A percentile compares a stretch with the other conserved stretches of the same genome.
phyloP scores from a whole-genome alignment of 2,113 vertebrate species.

The Rhagologus leucostigma region DNA sequence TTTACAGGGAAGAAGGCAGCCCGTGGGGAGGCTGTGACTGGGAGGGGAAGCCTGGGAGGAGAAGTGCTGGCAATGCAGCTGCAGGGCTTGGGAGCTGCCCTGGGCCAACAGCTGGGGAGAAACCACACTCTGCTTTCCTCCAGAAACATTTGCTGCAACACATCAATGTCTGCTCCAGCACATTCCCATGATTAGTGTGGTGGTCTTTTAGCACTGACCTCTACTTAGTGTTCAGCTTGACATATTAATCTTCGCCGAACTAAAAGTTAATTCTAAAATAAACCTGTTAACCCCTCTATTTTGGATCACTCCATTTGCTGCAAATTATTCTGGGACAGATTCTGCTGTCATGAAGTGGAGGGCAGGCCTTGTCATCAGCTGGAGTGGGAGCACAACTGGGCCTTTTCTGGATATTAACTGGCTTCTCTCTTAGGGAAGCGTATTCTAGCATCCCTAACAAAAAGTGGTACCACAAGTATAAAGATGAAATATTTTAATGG shows the following conservation, averaged over 20 bases:
- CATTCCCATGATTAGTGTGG: constrained; percentile 37
- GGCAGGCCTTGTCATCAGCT: not conserved
- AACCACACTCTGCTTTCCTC: not conserved
- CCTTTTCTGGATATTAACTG: not conserved
- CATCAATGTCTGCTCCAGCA: constrained; percentile 15
- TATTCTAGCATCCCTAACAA: not conserved
- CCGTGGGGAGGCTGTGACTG: not conserved
- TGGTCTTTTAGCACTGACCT: constrained; percentile 48
- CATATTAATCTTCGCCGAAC: not conserved
- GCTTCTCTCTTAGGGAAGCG: not conserved
- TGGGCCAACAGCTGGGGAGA: not conserved
- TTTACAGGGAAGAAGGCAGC: not conserved
- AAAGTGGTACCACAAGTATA: not conserved
- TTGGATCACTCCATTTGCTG: not conserved
- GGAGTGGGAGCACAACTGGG: not conserved
- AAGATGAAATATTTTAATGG: not conserved
- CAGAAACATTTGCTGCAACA: constrained; percentile 31
- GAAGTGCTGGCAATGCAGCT: rapidly evolving
- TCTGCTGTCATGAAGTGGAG: not conserved
- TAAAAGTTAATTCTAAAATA: constrained; percentile 61
- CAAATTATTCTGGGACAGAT: not conserved
- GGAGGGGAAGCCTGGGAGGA: not conserved
- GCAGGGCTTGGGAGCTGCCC: not conserved
- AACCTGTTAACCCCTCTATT: constrained; percentile 33
- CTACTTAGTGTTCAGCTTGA: constrained; percentile 36